These are phyloP conservation scores for Passerculus sandwichensis DNA, from an alignment of 2,797 vertebrate genomes.

Conservation along the genomic window DNA sequence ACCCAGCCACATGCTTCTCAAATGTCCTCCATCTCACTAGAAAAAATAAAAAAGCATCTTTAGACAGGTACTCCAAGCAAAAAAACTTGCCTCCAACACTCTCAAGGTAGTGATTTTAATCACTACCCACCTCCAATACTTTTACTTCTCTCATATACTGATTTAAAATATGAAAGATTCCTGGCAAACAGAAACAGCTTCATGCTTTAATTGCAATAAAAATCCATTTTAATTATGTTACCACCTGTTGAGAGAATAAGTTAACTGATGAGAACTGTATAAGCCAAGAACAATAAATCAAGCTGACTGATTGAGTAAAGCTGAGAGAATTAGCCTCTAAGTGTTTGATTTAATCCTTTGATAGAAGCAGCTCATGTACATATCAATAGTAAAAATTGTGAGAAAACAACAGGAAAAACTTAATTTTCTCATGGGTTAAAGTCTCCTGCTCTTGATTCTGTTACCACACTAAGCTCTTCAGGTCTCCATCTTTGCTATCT, in stretches of 20 bases:
- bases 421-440: background rate
- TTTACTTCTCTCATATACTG: background rate
- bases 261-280: background rate
- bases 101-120: background rate
- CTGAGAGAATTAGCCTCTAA: background rate
- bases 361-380: background rate
- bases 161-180: background rate
- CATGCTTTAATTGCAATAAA: background rate
- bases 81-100: background rate
- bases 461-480: background rate
- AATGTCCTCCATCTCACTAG: background rate
- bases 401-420: background rate
- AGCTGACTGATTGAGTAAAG: background rate
- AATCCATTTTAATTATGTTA: background rate
- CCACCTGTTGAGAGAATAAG: background rate
- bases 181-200: background rate
- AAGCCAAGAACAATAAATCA: slow-evolving; percentile 12
- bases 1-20: background rate
- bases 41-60: background rate
- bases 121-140: background rate
- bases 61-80: background rate
- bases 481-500: background rate
- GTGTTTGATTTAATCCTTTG: background rate
- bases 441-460: background rate
- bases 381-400: background rate